phyloP scores from a whole-genome alignment of 2,888 invertebrate genomes.

The Poecilus cupreus region DNA sequence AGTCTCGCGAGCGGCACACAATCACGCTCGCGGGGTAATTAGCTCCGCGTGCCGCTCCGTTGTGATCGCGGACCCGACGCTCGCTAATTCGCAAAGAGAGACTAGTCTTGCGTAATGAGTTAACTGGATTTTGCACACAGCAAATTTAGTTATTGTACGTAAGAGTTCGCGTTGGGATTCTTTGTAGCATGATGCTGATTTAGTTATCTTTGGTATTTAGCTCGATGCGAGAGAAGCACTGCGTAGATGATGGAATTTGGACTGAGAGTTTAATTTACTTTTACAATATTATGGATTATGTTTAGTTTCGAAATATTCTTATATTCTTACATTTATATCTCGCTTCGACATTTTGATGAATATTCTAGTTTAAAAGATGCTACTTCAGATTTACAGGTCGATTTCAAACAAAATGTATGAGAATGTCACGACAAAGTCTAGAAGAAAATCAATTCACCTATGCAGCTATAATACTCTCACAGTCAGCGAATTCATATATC shows the following conservation, averaged over 20 bases:
- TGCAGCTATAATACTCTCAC: no score
- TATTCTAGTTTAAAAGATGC: no score
- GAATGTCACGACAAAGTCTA: no score
- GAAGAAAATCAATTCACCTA: no score
- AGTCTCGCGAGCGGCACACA: constrained; percentile 28
- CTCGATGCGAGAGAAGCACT: not conserved
- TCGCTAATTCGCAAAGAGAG: constrained; percentile 60
- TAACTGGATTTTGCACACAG: constrained; percentile 70
- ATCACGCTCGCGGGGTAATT: not conserved
- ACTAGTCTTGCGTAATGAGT: constrained; percentile 68
- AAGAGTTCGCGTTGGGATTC: constrained; percentile 9
- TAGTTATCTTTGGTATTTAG: constrained; percentile 13
- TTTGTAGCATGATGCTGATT: constrained; percentile 23
- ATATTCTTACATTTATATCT: no score
- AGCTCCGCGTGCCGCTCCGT: constrained; percentile 63
- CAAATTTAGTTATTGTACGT: constrained; percentile 61
- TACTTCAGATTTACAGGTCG: no score
- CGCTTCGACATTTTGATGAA: no score
- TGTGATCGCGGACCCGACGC: constrained; percentile 61
- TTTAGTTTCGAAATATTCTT: no score
- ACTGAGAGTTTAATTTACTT: not conserved
- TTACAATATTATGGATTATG: not conserved
- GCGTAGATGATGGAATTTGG: not conserved
- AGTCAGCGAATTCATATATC: no score
- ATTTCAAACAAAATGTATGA: no score